Evolutionary conservation across 2,113 vertebrate species (phyloP).

Genomic region (Rhombomys opimus): DNA sequence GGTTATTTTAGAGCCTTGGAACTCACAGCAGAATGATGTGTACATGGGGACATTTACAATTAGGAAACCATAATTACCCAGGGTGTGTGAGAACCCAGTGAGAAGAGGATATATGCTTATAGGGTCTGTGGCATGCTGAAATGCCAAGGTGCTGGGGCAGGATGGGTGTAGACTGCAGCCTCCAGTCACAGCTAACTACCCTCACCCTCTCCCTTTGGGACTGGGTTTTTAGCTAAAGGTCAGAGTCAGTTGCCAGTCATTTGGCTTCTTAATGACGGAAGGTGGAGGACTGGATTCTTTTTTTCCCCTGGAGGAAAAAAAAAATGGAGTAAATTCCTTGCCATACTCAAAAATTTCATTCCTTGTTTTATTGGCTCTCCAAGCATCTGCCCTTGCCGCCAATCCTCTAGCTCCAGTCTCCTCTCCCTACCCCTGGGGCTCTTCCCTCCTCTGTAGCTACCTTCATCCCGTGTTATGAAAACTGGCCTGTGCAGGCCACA

Average conservation of each 20-base stretch:
- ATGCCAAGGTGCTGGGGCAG: background rate
- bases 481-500: background rate
- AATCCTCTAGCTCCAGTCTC: background rate
- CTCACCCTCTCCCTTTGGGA: slow-evolving; percentile 59
- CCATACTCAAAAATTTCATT: slow-evolving; percentile 11
- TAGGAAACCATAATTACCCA: background rate
- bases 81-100: background rate
- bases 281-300: slow-evolving; percentile 54
- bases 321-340: background rate
- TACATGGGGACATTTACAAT: background rate
- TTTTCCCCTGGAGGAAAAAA: background rate
- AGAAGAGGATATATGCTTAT: background rate
- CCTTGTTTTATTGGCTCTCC: background rate
- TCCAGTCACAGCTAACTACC: slow-evolving; percentile 44
- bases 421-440: background rate
- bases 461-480: background rate
- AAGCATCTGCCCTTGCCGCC: background rate
- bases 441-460: background rate
- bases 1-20: background rate
- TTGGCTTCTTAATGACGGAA: slow-evolving; percentile 65
- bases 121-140: background rate
- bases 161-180: slow-evolving; percentile 13
- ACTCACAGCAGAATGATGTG: background rate
- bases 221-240: slow-evolving; percentile 62
- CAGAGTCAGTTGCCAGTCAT: slow-evolving; percentile 66